phyloP scores from a whole-genome alignment of 1,140 invertebrate genomes.

The Polypedilum vanderplanki region DNA sequence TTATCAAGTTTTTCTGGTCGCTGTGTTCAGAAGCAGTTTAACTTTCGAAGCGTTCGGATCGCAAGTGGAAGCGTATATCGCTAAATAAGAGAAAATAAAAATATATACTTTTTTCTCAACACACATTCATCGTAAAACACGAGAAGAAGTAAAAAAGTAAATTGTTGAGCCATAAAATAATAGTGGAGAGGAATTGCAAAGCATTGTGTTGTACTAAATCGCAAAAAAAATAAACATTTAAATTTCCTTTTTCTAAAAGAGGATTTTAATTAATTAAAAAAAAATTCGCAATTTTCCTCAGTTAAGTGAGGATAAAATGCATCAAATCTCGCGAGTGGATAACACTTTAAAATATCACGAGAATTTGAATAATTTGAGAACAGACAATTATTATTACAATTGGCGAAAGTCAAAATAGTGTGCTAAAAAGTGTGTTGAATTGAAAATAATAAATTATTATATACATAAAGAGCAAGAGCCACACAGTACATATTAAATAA shows the following conservation, averaged over 20 bases:
- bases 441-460: slow-evolving; percentile 10
- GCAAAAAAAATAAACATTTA: neutral
- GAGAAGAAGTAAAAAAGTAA: neutral
- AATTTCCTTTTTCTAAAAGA: neutral
- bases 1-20: neutral
- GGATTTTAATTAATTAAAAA: neutral
- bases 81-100: neutral
- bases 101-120: neutral
- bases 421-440: slow-evolving; percentile 22
- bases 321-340: neutral
- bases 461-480: neutral
- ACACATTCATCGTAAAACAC: neutral
- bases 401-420: slow-evolving; percentile 24
- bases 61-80: neutral
- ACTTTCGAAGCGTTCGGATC: neutral
- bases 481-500: neutral
- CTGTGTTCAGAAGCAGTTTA: neutral
- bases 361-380: slow-evolving; percentile 1
- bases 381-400: neutral
- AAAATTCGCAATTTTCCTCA: neutral
- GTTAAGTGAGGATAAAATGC: neutral
- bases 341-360: neutral
- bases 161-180: slow-evolving; percentile 20
- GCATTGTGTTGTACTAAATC: neutral
- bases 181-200: neutral